Conservation (phyloP, 2,113 vertebrate species). For the Rhynchomys soricoides region DNA sequence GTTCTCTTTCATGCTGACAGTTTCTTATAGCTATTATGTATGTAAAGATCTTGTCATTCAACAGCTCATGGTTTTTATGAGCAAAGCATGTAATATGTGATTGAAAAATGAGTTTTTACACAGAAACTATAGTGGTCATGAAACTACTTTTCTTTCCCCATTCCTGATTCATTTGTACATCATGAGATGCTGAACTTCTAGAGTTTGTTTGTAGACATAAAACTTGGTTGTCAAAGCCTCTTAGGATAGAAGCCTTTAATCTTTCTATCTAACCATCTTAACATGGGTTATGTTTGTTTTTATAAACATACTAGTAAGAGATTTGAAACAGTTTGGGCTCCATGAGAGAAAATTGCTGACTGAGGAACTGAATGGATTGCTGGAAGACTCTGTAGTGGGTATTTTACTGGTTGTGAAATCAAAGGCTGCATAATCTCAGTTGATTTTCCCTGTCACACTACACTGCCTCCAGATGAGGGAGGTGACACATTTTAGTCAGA, state of each 20-base stretch:
- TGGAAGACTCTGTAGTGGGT: constrained; percentile 35
- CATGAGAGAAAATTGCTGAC: constrained; percentile 12
- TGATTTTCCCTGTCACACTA: not conserved
- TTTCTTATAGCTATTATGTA: not conserved
- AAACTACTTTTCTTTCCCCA: not conserved
- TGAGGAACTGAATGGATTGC: constrained; percentile 55
- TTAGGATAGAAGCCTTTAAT: constrained; percentile 71
- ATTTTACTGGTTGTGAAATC: constrained; percentile 55
- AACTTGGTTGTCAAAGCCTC: constrained; percentile 66
- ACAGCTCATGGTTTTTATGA: not conserved
- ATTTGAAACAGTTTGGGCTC: constrained; percentile 54
- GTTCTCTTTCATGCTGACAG: not conserved
- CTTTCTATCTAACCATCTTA: constrained; percentile 75
- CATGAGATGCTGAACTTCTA: constrained; percentile 32
- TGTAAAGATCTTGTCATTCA: not conserved
- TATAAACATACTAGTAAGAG: constrained; percentile 66
- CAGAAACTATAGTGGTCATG: not conserved
- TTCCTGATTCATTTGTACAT: not conserved
- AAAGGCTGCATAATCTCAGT: not conserved
- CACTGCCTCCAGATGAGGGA: not conserved
- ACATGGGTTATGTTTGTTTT: constrained; percentile 77
- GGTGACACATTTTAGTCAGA: not conserved
- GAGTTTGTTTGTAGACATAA: constrained; percentile 68
- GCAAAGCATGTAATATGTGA: not conserved
- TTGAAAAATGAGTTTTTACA: constrained; percentile 29